A percentile compares a stretch with the other conserved stretches of the same genome.
Evolutionary conservation across 2,888 invertebrate genomes (phyloP).

Genomic region (Axea sp.): DNA sequence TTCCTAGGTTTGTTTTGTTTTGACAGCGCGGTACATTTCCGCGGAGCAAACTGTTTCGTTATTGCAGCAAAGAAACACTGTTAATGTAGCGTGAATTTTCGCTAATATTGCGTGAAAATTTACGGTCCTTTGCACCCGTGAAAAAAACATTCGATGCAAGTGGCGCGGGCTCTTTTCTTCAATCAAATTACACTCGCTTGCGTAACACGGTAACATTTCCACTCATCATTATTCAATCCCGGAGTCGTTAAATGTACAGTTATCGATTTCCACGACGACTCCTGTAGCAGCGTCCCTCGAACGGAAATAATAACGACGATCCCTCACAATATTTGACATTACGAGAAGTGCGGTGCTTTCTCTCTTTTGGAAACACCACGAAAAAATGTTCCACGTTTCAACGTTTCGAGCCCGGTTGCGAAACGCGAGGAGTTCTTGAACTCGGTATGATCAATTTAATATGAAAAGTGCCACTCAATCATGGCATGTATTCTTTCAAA

Average conservation of each 20-base stretch:
- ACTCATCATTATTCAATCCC: slow-evolving; percentile 4
- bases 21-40: slow-evolving; percentile 11
- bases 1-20: slow-evolving; percentile 19
- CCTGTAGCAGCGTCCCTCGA: too few species aligned
- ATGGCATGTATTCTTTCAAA: slow-evolving; percentile 41
- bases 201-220: slow-evolving; percentile 1
- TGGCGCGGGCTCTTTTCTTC: not conserved
- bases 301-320: slow-evolving; percentile 10
- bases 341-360: not conserved
- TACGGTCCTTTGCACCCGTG: slow-evolving; percentile 17
- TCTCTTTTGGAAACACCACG: not conserved
- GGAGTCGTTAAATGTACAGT: slow-evolving; percentile 20
- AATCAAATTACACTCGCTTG: slow-evolving; percentile 12
- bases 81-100: slow-evolving; percentile 33
- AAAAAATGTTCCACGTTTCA: slow-evolving; percentile 13
- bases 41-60: slow-evolving; percentile 11
- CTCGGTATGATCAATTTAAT: slow-evolving; percentile 31
- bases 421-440: slow-evolving; percentile 35
- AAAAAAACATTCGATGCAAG: slow-evolving; percentile 6
- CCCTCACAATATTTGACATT: slow-evolving; percentile 19
- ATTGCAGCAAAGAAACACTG: slow-evolving; percentile 21
- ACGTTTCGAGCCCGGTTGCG: slow-evolving; percentile 19
- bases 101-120: slow-evolving; percentile 17
- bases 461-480: slow-evolving; percentile 53
- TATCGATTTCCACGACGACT: slow-evolving; percentile 2